phyloP scores from a whole-genome alignment of 2,888 invertebrate species.

The Parnassius orleans region DNA sequence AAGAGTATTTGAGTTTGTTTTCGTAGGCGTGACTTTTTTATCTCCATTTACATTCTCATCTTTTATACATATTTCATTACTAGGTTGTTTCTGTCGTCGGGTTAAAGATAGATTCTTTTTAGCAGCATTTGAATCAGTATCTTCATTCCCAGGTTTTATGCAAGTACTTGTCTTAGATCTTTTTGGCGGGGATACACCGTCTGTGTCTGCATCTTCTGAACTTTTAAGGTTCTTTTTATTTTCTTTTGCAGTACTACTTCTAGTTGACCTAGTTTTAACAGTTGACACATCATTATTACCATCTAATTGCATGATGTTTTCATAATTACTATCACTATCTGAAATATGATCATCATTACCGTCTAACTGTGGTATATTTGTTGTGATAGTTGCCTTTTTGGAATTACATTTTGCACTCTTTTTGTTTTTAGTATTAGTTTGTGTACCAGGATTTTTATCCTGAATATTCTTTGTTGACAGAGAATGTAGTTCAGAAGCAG shows the following conservation, averaged over 20 bases:
- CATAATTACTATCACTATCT: slow-evolving; percentile 39
- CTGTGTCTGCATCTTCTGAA: slow-evolving; percentile 29
- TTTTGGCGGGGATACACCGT: slow-evolving; percentile 62
- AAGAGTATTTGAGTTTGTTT: slow-evolving; percentile 7
- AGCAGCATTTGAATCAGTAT: not conserved
- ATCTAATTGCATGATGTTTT: slow-evolving; percentile 60
- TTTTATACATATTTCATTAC: slow-evolving; percentile 4
- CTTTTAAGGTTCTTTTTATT: slow-evolving; percentile 34
- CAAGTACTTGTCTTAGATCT: slow-evolving; percentile 39
- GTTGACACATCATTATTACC: slow-evolving; percentile 53
- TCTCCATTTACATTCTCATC: slow-evolving; percentile 2
- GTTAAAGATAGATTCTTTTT: slow-evolving; percentile 30
- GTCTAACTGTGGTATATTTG: slow-evolving; percentile 77
- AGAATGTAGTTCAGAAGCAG: slow-evolving; percentile 82
- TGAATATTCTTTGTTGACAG: slow-evolving; percentile 72
- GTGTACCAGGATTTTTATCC: slow-evolving; percentile 35
- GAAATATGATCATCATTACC: slow-evolving; percentile 67
- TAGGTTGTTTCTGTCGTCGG: slow-evolving; percentile 19
- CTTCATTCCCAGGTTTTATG: slow-evolving; percentile 27
- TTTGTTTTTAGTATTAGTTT: slow-evolving; percentile 32
- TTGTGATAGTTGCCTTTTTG: slow-evolving; percentile 40
- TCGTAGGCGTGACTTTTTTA: slow-evolving; percentile 1
- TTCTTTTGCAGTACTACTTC: slow-evolving; percentile 41
- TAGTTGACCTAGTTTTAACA: slow-evolving; percentile 44
- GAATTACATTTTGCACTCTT: slow-evolving; percentile 35